Evolutionary conservation across 2,888 invertebrate genomes (phyloP).

Genomic region (Sympetrum striolatum): DNA sequence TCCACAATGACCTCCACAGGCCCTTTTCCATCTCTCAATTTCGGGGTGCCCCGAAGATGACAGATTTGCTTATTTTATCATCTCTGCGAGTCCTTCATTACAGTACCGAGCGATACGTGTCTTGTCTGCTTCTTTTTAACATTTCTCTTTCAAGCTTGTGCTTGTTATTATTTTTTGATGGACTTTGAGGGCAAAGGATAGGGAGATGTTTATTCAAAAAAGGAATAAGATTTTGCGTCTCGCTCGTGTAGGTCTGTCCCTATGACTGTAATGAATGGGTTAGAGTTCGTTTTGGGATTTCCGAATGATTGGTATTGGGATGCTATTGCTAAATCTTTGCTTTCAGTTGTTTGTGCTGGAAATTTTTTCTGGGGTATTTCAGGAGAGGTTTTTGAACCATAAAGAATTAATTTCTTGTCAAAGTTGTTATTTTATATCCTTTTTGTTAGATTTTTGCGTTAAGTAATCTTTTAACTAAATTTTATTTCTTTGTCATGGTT

Average conservation of each 20-base stretch:
- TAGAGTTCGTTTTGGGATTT: not conserved
- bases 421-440: too few relatives aligned
- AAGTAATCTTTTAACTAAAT: too few relatives aligned
- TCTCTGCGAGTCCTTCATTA: not conserved
- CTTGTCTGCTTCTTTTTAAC: not conserved
- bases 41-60: not conserved
- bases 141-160: not conserved
- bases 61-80: not conserved
- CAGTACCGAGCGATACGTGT: not conserved
- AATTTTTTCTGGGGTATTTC: too few relatives aligned
- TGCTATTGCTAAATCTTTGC: not conserved
- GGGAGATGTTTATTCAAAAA: not conserved
- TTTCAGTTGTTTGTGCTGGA: too few relatives aligned
- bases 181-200: not conserved
- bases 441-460: too few relatives aligned
- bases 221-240: not conserved
- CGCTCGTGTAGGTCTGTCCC: not conserved
- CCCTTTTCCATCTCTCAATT: not conserved
- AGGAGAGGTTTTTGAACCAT: too few relatives aligned
- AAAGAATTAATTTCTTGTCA: too few relatives aligned
- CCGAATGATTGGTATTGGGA: not conserved
- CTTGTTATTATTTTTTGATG: not conserved
- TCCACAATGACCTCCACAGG: not conserved
- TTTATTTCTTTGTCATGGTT: too few relatives aligned
- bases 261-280: not conserved